Conservation (phyloP, 2,888 invertebrate species). For the Muschampia plurimacula region DNA sequence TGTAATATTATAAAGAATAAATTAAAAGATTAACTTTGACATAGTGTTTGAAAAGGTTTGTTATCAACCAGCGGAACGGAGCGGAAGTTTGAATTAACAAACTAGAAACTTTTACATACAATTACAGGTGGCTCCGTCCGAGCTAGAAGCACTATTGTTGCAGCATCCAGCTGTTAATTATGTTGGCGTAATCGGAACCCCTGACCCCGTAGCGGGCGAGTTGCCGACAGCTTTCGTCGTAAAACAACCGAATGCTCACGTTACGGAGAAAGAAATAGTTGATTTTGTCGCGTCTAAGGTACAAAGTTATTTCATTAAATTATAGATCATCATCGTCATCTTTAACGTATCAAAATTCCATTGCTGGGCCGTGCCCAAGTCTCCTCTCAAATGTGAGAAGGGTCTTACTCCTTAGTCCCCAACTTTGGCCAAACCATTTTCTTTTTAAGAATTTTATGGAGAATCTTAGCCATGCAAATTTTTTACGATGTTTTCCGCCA, state of each 20-base stretch:
- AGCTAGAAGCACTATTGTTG: conserved; percentile 65
- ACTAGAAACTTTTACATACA: neutral
- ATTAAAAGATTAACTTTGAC: neutral
- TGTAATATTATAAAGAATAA: too few relatives aligned
- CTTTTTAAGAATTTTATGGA: too few relatives aligned
- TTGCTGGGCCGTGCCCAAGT: neutral
- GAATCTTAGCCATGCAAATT: too few relatives aligned
- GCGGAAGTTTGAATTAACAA: neutral
- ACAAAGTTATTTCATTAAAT: neutral
- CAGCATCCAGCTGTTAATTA: conserved; percentile 68
- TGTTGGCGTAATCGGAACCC: conserved; percentile 63
- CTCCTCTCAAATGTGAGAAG: too few relatives aligned
- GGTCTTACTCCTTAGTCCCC: too few relatives aligned
- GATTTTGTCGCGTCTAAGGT: conserved; percentile 64
- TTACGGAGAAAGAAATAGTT: conserved; percentile 62
- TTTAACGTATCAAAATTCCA: neutral
- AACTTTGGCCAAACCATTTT: too few relatives aligned
- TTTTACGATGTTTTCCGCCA: too few relatives aligned
- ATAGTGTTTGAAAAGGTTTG: neutral
- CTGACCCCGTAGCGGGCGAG: conserved; percentile 64
- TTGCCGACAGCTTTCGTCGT: conserved; percentile 71
- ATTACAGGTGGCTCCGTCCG: conserved; percentile 70
- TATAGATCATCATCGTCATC: too few relatives aligned
- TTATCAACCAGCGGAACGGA: neutral
- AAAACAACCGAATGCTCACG: conserved; percentile 51